Evolutionary conservation across 2,113 vertebrate genomes (phyloP), one percentile per base, ranked within the genome.

Genomic region (Onychostruthus taczanowskii): DNA sequence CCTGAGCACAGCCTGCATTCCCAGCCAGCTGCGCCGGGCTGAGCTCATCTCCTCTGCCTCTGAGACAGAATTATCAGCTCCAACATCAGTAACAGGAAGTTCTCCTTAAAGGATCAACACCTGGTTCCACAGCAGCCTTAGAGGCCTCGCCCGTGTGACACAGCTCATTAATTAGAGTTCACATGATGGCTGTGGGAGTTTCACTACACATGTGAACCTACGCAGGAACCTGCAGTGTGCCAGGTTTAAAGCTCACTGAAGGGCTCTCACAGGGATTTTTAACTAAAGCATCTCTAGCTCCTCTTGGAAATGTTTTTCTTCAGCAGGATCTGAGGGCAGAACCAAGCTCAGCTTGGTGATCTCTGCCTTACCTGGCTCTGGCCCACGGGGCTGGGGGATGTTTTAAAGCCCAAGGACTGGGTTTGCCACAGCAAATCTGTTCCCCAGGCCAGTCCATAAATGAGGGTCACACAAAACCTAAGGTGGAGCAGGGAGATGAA

Each of bases 401-500:
- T 33, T 74, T 82, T 39, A 30, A 75, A 79, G 43, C 43, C 26
- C 1, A 3, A 15, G 30, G 20, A 46, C 33, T 47, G 59, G 26
- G 55, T 52, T 47, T 91, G 30, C 16, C 5, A 7, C 5, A 7
- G 37, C 10, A 80, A 59, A 89, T 16, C 62, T 66, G 55, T 7
- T 90, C 50, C 55, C 61, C 61, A 44, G 74, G 31, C 23, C 1
- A 5, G 12, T 2, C 33, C n/a, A 7, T 20, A 22, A 39, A 18
- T 0, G 0, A 28, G 41, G 13, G 18, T 21, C 31, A 19, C 0
- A 0, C 31, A 78, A 55, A 61, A 16, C 10, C 27, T 2, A 0
- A 1, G 5, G 35, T 41, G 50, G 23, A 63, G 59, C 63, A 84
- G n/a, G 43, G 47, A 2, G 11, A 11, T 16, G 21, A 33, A 6